A percentile compares a stretch with the other conserved stretches of the same genome.
These are phyloP conservation scores for Neodontobutis hainanensis DNA, from an alignment of 2,113 vertebrate genomes.

Conservation along the genomic window DNA sequence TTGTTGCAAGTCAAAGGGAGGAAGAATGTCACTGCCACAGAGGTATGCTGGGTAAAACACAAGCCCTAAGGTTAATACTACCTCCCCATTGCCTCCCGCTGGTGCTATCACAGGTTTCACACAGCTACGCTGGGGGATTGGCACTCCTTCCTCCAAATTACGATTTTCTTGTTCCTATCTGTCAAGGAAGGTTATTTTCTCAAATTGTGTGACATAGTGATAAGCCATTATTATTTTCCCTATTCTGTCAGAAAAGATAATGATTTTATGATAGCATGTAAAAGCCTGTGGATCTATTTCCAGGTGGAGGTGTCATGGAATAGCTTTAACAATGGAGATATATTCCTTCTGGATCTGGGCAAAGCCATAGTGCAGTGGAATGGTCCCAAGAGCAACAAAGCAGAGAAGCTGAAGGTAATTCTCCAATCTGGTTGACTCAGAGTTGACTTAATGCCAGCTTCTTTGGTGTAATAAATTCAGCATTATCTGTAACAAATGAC, in stretches of 20 bases:
- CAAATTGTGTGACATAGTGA: constrained; percentile 1
- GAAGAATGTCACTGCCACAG: constrained; percentile 84
- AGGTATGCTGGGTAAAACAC: constrained; percentile 75
- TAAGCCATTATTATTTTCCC: constrained; percentile 11
- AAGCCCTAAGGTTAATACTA: constrained; percentile 13
- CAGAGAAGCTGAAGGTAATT: constrained; percentile 86
- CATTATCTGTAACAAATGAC: no score
- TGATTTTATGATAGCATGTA: not conserved
- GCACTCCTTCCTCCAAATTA: constrained; percentile 31
- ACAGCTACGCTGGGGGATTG: constrained; percentile 11
- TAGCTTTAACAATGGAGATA: constrained; percentile 89
- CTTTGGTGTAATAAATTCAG: no score
- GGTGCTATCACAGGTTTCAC: constrained; percentile 27
- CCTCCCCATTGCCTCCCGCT: constrained; percentile 25
- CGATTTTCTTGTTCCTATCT: constrained; percentile 23
- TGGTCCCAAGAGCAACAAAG: constrained; percentile 85
- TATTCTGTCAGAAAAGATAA: not conserved
- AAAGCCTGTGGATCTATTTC: constrained; percentile 5
- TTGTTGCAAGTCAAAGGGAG: constrained; percentile 88
- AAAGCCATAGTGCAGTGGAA: constrained; percentile 93
- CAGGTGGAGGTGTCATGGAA: constrained; percentile 89
- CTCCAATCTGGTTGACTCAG: not conserved
- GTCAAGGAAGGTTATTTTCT: constrained; percentile 25
- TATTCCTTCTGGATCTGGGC: constrained; percentile 89
- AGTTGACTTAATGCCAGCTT: no score